These are phyloP conservation scores for Heliconius hortense DNA, from an alignment of 2,888 invertebrate species.

Conservation along the genomic window DNA sequence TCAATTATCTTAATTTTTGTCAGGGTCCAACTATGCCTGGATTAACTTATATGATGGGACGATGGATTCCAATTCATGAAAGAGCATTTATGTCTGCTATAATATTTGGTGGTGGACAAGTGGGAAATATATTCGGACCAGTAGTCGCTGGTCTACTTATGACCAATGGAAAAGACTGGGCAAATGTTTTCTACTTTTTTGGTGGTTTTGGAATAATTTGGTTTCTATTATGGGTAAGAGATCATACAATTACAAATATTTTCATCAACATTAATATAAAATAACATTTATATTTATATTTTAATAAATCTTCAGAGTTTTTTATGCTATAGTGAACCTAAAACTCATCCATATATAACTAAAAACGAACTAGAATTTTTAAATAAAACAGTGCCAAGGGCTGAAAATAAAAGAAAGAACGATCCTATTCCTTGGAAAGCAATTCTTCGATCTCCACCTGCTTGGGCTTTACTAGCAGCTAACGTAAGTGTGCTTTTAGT, in stretches of 20 bases:
- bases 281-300: not conserved
- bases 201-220: conserved; percentile 64
- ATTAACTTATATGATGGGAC: conserved; percentile 73
- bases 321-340: conserved; percentile 57
- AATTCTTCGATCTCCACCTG: conserved; percentile 81
- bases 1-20: not conserved
- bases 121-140: conserved; percentile 65
- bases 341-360: conserved; percentile 61
- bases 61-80: conserved; percentile 74
- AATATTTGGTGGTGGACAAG: conserved; percentile 69
- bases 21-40: conserved; percentile 83
- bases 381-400: conserved; percentile 66
- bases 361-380: conserved; percentile 61
- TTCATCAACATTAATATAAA: not conserved
- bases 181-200: conserved; percentile 70
- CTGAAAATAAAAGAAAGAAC: conserved; percentile 51
- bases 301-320: conserved; percentile 42
- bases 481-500: conserved; percentile 57
- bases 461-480: conserved; percentile 84
- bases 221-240: conserved; percentile 59
- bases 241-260: not conserved
- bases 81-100: conserved; percentile 70
- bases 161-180: conserved; percentile 60
- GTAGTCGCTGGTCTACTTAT: conserved; percentile 58
- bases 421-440: conserved; percentile 83